Evolutionary conservation across 2,113 vertebrate genomes (phyloP).

Genomic region (Daubentonia madagascariensis): DNA sequence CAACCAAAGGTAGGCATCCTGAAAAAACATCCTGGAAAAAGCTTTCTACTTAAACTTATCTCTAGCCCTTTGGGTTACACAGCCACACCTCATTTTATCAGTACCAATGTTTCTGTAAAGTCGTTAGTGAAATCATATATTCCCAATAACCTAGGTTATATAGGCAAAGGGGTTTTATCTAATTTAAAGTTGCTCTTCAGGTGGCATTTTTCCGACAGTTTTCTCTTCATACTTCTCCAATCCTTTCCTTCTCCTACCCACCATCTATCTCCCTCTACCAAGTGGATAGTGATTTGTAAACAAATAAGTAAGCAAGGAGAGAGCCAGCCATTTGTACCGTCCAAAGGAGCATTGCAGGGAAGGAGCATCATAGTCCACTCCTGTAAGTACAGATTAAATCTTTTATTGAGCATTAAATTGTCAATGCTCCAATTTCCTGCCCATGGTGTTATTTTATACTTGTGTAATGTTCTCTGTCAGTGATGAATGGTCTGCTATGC

Average conservation of each 20-base stretch:
- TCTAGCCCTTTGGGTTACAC: not conserved
- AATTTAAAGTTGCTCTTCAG: not conserved
- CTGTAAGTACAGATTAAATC: not conserved
- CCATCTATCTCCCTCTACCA: not conserved
- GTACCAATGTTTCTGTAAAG: not conserved
- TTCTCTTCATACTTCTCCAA: not conserved
- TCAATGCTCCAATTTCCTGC: not conserved
- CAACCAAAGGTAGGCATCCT: not conserved
- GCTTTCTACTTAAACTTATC: not conserved
- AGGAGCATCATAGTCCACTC: not conserved
- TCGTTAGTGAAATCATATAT: not conserved
- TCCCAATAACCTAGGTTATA: not conserved
- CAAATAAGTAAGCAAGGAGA: not conserved
- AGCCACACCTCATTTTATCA: not conserved
- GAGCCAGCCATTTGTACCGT: not conserved
- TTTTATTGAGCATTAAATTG: not conserved
- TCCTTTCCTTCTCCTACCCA: not conserved
- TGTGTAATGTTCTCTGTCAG: not conserved
- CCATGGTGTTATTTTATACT: not conserved
- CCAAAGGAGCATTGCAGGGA: not conserved
- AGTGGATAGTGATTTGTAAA: not conserved
- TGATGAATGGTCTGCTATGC: not conserved
- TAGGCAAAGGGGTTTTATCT: not conserved
- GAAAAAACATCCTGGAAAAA: not conserved
- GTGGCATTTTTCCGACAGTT: not conserved